A percentile compares a stretch with the other conserved stretches of the same genome.
Evolutionary conservation across 2,797 vertebrate species (phyloP).

Genomic region (Mormyrops attenuatus): DNA sequence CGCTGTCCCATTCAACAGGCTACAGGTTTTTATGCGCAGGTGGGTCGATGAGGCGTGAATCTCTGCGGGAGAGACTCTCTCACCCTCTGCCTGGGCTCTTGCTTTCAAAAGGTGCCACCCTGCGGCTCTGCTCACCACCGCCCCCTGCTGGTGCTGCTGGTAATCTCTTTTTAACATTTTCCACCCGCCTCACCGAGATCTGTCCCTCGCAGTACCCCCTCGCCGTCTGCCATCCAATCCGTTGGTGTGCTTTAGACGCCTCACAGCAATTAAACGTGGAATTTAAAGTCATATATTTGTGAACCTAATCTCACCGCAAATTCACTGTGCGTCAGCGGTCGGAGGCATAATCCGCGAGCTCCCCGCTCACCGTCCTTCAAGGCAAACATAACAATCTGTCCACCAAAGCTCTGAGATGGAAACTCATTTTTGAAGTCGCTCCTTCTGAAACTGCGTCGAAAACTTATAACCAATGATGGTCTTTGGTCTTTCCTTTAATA

Average conservation of each 20-base stretch:
- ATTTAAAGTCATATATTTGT: neutral
- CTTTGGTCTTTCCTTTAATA: neutral
- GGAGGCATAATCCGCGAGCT: neutral
- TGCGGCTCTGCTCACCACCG: neutral
- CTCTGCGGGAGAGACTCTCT: neutral
- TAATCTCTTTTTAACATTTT: neutral
- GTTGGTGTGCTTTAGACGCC: neutral
- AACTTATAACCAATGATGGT: neutral
- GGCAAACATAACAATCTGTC: slow-evolving; percentile 2
- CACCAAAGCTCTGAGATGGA: neutral
- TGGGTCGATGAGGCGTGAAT: neutral
- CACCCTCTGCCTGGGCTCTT: neutral
- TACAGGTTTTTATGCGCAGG: neutral
- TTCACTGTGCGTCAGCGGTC: neutral
- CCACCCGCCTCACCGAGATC: neutral
- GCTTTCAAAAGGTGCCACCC: neutral
- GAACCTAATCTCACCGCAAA: neutral
- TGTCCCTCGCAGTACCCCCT: neutral
- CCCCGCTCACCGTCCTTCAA: neutral
- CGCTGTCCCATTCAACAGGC: neutral
- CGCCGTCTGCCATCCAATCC: neutral
- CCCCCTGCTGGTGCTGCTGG: neutral
- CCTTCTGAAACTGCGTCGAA: neutral
- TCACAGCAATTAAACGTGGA: neutral
- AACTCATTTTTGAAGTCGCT: neutral